phyloP scores from a whole-genome alignment of 2,888 invertebrate species.

The Neocrepidodera transversa region DNA sequence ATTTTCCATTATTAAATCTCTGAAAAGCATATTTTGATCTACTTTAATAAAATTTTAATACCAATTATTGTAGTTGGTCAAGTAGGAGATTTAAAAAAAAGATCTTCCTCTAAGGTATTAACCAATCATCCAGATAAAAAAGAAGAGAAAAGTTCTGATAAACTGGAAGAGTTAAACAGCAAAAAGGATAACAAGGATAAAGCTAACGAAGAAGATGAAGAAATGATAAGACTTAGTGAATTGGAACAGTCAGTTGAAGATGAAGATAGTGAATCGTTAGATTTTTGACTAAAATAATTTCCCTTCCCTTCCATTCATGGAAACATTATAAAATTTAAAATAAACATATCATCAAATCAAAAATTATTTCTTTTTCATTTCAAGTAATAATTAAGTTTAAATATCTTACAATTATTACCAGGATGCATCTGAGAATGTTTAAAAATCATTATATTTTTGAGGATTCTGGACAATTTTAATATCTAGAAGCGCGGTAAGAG shows the following conservation, averaged over 20 bases:
- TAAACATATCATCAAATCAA: not conserved
- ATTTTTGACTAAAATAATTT: conserved; percentile 3
- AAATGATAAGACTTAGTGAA: not conserved
- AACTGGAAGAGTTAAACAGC: not conserved
- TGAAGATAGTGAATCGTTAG: conserved; percentile 2
- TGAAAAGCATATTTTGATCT: too few relatives aligned
- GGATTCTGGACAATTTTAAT: too few relatives aligned
- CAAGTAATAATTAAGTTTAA: too few relatives aligned
- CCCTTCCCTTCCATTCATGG: not conserved
- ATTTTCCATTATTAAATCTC: too few relatives aligned
- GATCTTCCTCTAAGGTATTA: not conserved
- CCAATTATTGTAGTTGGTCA: not conserved
- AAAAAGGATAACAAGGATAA: not conserved
- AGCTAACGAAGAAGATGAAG: not conserved
- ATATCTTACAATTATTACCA: too few relatives aligned
- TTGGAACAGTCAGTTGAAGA: not conserved
- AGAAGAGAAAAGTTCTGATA: not conserved
- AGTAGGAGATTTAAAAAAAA: not conserved
- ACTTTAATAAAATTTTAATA: too few relatives aligned
- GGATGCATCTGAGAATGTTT: too few relatives aligned
- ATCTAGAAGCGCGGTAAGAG: too few relatives aligned
- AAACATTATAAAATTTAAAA: not conserved
- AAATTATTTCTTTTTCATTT: too few relatives aligned
- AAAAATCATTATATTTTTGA: too few relatives aligned
- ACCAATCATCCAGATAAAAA: not conserved